Base-by-base conservation (phyloP, 2,113 vertebrate species). In the Telmatochromis sp. region DNA sequence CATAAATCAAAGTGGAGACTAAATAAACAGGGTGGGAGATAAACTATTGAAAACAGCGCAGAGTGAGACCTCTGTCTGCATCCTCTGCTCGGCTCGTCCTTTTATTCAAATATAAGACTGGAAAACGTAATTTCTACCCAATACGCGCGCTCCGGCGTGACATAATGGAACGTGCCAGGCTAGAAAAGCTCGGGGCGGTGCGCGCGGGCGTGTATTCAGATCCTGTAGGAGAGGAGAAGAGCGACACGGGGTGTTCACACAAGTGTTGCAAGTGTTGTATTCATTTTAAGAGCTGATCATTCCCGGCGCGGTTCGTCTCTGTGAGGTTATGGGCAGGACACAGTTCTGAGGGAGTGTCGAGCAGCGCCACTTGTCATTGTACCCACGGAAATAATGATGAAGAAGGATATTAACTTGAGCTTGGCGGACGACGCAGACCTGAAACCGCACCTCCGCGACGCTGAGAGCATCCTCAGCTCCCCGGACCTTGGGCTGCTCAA, bases 401-500 rank as follows among this genome's bases (percentile, higher is more conserved):
- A 98, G 92, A 97, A 98, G 94, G 97, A 96, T 35, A 93, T 98
- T 81, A 95, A 93, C 65, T 93, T 98, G 85, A 97, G 93, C 78
- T 94, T 98, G 89, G 94, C 91, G 88, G 97, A 97, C 37, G 96
- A 96, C 82, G 93, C 96, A 6, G 95, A 96, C 86, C 95, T 95
- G 3, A 95, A 97, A 26, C 93, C 95, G n/a, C 94, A 96, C 40
- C 88, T 96, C 37, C 94, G 96, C 55, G 92, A 97, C 92, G 94
- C 96, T 12, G 97, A 98, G 80, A 96, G 96, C 40, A 89, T 98
- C 12, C 93, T 98, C 9, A 93, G 93, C 47, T 97, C 98, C 3
- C 96, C 98, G 26, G 98, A 99, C 7, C 90, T 98, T 90, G 97
- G 98, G 21, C 94, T 98, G 42, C 97, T 99, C 0, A 99, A 99